phyloP scores from a whole-genome alignment of 2,797 vertebrate genomes.

The Spea hammondii region DNA sequence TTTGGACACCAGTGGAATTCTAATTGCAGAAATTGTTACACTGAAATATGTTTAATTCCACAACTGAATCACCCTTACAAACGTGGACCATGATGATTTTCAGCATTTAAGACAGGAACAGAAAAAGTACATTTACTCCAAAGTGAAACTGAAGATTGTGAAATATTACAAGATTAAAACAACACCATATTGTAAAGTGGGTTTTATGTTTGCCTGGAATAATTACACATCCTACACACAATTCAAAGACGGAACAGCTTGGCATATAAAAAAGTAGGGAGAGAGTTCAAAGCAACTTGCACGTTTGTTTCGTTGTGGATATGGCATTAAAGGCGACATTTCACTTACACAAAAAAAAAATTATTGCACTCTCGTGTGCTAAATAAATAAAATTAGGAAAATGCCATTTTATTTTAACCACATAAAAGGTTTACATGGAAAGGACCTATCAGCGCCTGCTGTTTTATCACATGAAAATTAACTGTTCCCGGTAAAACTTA shows the following conservation, averaged over 20 bases:
- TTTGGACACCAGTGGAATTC: conserved; percentile 1
- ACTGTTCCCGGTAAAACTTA: too few species aligned
- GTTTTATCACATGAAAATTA: too few species aligned
- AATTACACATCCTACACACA: conserved; percentile 6
- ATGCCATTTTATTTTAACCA: too few species aligned
- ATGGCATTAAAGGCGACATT: too few species aligned
- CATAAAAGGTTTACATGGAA: too few species aligned
- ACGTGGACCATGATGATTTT: background rate
- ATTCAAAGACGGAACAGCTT: background rate
- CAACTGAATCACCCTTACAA: background rate
- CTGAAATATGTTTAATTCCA: background rate
- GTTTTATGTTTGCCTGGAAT: background rate
- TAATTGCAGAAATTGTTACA: background rate
- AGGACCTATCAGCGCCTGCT: too few species aligned
- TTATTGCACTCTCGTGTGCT: too few species aligned
- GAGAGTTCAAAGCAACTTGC: too few species aligned
- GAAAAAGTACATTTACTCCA: background rate
- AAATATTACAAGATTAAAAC: conserved; percentile 6
- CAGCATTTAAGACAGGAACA: background rate
- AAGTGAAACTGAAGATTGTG: background rate
- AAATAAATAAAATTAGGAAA: too few species aligned
- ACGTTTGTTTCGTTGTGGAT: too few species aligned
- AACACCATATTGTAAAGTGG: conserved; percentile 2
- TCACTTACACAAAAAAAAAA: too few species aligned
- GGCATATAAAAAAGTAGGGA: background rate